phyloP scores from a whole-genome alignment of 2,797 vertebrate species.

The Microcaecilia unicolor region DNA sequence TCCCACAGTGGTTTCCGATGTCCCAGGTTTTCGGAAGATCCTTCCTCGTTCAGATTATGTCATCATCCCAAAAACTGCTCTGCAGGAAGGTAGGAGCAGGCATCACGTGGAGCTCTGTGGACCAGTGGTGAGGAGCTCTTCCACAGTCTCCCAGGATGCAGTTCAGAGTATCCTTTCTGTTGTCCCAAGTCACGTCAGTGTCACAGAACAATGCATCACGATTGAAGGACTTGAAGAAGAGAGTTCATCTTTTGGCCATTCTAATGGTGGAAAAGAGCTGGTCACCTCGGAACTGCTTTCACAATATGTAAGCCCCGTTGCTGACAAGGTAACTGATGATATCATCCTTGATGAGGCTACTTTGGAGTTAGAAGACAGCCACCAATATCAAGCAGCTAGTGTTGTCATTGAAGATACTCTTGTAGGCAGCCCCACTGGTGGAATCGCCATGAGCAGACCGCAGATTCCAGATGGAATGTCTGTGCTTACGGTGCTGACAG shows the following conservation, averaged over 20 bases:
- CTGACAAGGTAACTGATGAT: slow-evolving; percentile 40
- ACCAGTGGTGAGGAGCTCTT: slow-evolving; percentile 43
- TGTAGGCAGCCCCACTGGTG: slow-evolving; percentile 24
- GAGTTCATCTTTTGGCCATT: slow-evolving; percentile 31
- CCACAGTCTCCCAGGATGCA: slow-evolving; percentile 37
- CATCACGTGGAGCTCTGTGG: slow-evolving; percentile 57
- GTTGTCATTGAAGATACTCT: slow-evolving; percentile 62
- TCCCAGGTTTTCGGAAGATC: slow-evolving; percentile 94
- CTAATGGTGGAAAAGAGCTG: slow-evolving; percentile 41
- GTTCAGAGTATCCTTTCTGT: slow-evolving; percentile 30
- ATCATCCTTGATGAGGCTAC: slow-evolving; percentile 61
- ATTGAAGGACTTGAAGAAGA: slow-evolving; percentile 61
- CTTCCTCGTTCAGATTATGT: slow-evolving; percentile 85
- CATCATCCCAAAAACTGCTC: slow-evolving; percentile 69
- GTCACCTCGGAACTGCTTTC: slow-evolving; percentile 47
- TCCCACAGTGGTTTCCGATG: slow-evolving; percentile 59
- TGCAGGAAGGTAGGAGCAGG: slow-evolving; percentile 53
- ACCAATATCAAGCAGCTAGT: slow-evolving; percentile 47
- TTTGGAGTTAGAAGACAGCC: slow-evolving; percentile 44
- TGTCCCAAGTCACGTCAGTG: slow-evolving; percentile 50
- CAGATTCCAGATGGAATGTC: slow-evolving; percentile 52
- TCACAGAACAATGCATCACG: slow-evolving; percentile 63
- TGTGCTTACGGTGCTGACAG: slow-evolving; percentile 52
- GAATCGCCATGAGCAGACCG: slow-evolving; percentile 33
- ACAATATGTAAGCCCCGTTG: slow-evolving; percentile 28